phyloP scores from a whole-genome alignment of 2,113 vertebrate genomes.

The Bettongia penicillata region DNA sequence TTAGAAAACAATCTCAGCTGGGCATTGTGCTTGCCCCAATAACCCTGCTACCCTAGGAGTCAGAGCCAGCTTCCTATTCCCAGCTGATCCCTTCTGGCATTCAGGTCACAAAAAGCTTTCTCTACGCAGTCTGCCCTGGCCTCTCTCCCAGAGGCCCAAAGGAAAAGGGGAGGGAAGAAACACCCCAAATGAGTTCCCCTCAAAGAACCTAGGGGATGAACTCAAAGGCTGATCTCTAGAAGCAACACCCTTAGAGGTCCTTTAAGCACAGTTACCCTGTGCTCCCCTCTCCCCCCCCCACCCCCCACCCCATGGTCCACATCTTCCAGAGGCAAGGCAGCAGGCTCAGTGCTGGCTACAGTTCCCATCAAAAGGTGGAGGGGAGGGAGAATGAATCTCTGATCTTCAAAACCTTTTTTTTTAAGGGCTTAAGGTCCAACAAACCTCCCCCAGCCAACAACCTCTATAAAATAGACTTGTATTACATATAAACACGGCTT shows the following conservation, averaged over 20 bases:
- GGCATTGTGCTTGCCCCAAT: conserved; percentile 63
- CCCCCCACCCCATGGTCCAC: neutral
- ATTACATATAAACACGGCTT: conserved; percentile 51
- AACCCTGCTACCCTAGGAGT: neutral
- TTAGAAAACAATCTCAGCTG: neutral
- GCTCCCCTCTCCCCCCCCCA: too few relatives aligned
- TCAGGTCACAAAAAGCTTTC: conserved; percentile 36
- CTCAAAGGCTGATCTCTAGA: neutral
- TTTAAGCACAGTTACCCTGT: conserved; percentile 2
- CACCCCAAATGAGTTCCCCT: conserved; percentile 37
- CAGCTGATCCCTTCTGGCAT: conserved; percentile 33
- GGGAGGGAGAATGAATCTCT: neutral
- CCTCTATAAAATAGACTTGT: conserved; percentile 30
- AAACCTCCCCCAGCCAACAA: conserved; percentile 35
- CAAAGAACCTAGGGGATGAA: neutral
- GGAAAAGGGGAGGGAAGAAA: conserved; percentile 40
- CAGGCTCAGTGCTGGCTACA: neutral
- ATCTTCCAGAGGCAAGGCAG: neutral
- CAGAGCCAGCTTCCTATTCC: conserved; percentile 32
- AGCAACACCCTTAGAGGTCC: neutral
- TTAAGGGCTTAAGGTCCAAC: conserved; percentile 23
- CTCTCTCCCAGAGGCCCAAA: conserved; percentile 49
- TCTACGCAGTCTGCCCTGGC: conserved; percentile 1
- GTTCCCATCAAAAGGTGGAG: neutral
- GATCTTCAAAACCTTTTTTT: neutral